A percentile compares a stretch with the other conserved stretches of the same genome.
These are phyloP conservation scores for Synanthedon tipuliformis DNA, from an alignment of 2,888 invertebrate genomes.

Conservation along the genomic window DNA sequence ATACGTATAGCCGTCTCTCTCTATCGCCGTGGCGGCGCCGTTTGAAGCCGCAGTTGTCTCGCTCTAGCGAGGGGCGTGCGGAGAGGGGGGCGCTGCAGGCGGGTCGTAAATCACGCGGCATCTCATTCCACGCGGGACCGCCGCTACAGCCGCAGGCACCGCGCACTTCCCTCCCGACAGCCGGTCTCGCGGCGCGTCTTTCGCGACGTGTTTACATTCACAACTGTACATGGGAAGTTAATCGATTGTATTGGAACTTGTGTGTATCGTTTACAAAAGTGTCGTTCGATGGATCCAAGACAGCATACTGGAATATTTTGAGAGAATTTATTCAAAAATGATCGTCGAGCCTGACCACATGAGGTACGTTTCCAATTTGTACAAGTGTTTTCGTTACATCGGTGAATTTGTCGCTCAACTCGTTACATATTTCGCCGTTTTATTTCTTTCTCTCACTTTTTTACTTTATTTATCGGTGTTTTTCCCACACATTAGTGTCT, in stretches of 20 bases:
- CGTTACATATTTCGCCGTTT: too few species aligned
- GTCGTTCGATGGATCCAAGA: slow-evolving; percentile 56
- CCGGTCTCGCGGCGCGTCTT: slow-evolving; percentile 62
- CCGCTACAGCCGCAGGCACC: slow-evolving; percentile 65
- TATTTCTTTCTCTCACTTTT: too few species aligned
- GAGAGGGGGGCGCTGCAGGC: slow-evolving; percentile 67
- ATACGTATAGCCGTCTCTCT: slow-evolving; percentile 46
- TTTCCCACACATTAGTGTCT: too few species aligned
- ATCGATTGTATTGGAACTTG: slow-evolving; percentile 37
- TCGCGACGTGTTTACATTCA: slow-evolving; percentile 64
- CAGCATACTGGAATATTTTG: slow-evolving; percentile 44
- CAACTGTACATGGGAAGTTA: slow-evolving; percentile 47
- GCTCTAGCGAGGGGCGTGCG: slow-evolving; percentile 48
- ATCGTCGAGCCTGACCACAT: slow-evolving; percentile 67
- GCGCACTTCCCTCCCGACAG: slow-evolving; percentile 63
- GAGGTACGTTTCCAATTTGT: slow-evolving; percentile 53
- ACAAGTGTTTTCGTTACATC: slow-evolving; percentile 29
- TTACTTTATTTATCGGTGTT: too few species aligned
- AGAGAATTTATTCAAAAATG: slow-evolving; percentile 63
- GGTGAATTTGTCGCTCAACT: too few species aligned
- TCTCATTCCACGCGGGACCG: slow-evolving; percentile 71
- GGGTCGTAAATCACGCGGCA: slow-evolving; percentile 70
- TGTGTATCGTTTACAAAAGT: slow-evolving; percentile 40
- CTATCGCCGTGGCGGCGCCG: slow-evolving; percentile 16
- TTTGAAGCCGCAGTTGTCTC: slow-evolving; percentile 28